These are phyloP conservation scores for Mionectes macconnelli DNA, from an alignment of 2,113 vertebrate species.

Conservation along the genomic window DNA sequence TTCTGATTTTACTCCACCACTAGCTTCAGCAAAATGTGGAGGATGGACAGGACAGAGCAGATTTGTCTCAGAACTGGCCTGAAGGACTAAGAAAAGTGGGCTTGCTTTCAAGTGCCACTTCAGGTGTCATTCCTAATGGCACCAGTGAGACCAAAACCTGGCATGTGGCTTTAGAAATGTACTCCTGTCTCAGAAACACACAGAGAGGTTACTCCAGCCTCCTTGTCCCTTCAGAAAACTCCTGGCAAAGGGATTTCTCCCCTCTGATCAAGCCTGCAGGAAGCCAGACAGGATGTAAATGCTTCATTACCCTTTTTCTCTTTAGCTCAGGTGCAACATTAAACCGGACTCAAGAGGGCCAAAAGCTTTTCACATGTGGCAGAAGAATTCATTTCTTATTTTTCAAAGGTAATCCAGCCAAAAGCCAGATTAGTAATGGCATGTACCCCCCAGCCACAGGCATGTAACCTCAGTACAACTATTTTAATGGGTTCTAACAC, in stretches of 20 bases:
- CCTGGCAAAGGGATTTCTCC: neutral
- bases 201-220: neutral
- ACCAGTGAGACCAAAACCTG: neutral
- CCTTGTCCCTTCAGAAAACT: neutral
- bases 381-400: constrained; percentile 35
- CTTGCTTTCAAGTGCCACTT: neutral
- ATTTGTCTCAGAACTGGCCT: neutral
- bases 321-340: constrained; percentile 17
- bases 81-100: neutral
- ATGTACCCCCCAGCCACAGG: constrained; percentile 32
- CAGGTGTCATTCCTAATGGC: neutral
- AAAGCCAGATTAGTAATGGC: constrained; percentile 30
- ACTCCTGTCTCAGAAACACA: neutral
- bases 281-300: neutral
- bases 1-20: neutral
- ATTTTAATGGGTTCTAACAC: neutral
- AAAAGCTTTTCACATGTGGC: constrained; percentile 14
- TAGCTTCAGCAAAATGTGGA: neutral
- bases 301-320: neutral
- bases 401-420: constrained; percentile 46
- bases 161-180: neutral
- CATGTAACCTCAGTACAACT: neutral
- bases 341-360: constrained; percentile 10
- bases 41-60: neutral
- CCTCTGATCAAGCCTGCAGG: neutral